phyloP scores from a whole-genome alignment of 2,888 invertebrate species.

The Caenorhabditis japonica region DNA sequence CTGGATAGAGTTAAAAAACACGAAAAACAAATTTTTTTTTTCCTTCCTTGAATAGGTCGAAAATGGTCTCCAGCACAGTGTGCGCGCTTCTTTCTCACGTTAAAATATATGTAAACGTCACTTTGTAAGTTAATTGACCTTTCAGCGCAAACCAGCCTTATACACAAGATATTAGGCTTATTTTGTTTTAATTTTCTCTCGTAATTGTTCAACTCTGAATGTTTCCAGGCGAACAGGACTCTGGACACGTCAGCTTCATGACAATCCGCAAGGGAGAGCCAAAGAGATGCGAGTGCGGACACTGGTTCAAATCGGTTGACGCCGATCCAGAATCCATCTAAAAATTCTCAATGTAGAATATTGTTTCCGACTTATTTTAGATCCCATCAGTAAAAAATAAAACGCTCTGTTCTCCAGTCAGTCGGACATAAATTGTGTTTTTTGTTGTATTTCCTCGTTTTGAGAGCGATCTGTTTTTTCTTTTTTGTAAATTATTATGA shows the following conservation, averaged over 20 bases:
- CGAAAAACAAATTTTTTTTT: too few relatives aligned
- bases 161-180: too few relatives aligned
- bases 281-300: slow-evolving; percentile 89
- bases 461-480: slow-evolving; percentile 1
- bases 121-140: too few relatives aligned
- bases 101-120: too few relatives aligned
- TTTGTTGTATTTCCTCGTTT: slow-evolving; percentile 2
- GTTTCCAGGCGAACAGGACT: slow-evolving; percentile 86
- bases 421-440: slow-evolving; percentile 1
- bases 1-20: too few relatives aligned
- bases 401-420: slow-evolving; percentile 24
- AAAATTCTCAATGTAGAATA: slow-evolving; percentile 51
- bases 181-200: too few relatives aligned
- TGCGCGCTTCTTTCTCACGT: too few relatives aligned
- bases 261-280: slow-evolving; percentile 91
- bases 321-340: slow-evolving; percentile 76
- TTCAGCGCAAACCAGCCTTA: too few relatives aligned
- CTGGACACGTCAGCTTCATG: slow-evolving; percentile 91
- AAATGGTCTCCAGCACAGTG: too few relatives aligned
- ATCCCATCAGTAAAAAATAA: slow-evolving; percentile 46
- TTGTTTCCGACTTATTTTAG: slow-evolving; percentile 45
- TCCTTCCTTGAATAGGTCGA: too few relatives aligned
- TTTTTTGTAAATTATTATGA: slow-evolving; percentile 32
- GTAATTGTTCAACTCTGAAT: too few relatives aligned
- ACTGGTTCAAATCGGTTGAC: slow-evolving; percentile 86